A percentile compares a stretch with the other conserved stretches of the same genome.
Conservation (phyloP, 2,113 vertebrate species). For the Sciurus niger region DNA sequence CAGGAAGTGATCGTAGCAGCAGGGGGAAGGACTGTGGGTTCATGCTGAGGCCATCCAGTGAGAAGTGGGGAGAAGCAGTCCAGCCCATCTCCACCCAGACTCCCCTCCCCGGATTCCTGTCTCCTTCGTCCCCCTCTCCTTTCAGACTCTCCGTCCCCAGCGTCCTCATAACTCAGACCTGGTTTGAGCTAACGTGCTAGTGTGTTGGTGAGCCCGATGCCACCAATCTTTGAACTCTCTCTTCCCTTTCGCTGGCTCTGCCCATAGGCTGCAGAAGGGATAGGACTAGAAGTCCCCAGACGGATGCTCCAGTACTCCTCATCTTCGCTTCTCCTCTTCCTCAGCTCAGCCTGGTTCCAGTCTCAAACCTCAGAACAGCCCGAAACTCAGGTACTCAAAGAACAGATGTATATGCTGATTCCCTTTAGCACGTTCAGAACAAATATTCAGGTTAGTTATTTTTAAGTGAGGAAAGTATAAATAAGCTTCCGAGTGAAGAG, state of each 20-base stretch:
- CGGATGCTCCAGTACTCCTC: rapidly evolving
- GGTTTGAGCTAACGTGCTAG: not conserved
- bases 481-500: not conserved
- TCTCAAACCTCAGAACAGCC: no score
- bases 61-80: not conserved
- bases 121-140: not conserved
- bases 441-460: not conserved
- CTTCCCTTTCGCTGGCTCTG: not conserved
- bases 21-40: not conserved
- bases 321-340: not conserved
- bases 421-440: not conserved
- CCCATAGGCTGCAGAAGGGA: not conserved
- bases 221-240: not conserved
- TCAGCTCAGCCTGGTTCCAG: not conserved
- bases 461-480: not conserved
- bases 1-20: not conserved
- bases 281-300: not conserved
- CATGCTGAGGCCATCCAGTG: not conserved
- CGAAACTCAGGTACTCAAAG: not conserved
- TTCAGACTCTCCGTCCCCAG: not conserved
- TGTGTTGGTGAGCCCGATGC: no score
- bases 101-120: not conserved
- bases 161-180: not conserved
- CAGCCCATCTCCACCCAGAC: not conserved
- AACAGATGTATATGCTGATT: not conserved